phyloP scores from a whole-genome alignment of 2,113 vertebrate species.

The Tragelaphus imberbis region DNA sequence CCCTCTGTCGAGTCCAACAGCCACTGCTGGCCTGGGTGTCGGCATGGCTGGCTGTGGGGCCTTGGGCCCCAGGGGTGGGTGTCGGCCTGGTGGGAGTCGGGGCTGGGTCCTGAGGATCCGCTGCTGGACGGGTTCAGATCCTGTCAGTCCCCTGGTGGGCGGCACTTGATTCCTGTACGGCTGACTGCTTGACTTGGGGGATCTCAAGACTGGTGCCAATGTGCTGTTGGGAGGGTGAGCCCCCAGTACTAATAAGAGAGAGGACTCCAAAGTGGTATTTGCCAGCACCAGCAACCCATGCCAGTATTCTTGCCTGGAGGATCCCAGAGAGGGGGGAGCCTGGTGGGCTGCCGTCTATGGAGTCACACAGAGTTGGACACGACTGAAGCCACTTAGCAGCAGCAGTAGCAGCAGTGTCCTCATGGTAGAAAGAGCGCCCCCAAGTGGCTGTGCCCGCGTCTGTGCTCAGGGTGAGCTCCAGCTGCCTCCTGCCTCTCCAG shows the following conservation, averaged over 20 bases:
- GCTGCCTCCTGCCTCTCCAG: not conserved
- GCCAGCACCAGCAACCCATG: not conserved
- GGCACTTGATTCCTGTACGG: not conserved
- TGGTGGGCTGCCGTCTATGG: too few relatives aligned
- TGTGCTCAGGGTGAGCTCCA: not conserved
- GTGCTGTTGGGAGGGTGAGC: not conserved
- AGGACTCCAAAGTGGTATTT: not conserved
- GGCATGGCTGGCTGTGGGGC: not conserved
- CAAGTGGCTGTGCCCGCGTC: not conserved
- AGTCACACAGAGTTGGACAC: too few relatives aligned
- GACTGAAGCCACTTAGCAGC: too few relatives aligned
- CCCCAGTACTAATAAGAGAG: not conserved
- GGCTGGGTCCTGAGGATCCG: not conserved
- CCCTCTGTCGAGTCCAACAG: not conserved
- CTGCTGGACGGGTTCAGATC: not conserved
- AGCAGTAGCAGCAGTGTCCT: not conserved
- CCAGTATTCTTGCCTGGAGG: too few relatives aligned
- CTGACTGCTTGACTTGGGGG: not conserved
- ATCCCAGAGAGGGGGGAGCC: too few relatives aligned
- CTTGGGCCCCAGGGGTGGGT: not conserved
- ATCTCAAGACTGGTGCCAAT: not conserved
- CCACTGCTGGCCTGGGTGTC: not conserved
- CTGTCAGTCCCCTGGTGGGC: not conserved
- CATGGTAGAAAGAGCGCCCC: not conserved
- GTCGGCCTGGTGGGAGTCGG: rapidly evolving